phyloP scores from a whole-genome alignment of 2,113 vertebrate species.

The Zootoca vivipara region DNA sequence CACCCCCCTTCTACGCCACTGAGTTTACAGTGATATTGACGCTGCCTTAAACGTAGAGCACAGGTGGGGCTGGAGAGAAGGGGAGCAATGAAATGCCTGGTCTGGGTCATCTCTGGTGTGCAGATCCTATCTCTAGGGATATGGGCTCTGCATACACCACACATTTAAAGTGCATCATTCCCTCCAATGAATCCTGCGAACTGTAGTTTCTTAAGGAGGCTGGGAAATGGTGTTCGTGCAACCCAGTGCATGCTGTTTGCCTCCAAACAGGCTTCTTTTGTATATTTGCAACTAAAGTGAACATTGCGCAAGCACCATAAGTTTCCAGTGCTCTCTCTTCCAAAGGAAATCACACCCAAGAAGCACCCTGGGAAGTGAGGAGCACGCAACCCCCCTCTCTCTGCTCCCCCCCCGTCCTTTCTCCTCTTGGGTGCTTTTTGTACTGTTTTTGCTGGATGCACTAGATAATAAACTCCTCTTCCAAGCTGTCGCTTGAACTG shows the following conservation, averaged over 20 bases:
- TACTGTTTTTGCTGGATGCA: background rate
- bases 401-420: background rate
- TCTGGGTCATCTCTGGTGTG: no score
- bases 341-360: background rate
- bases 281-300: background rate
- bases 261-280: background rate
- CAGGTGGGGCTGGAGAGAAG: no score
- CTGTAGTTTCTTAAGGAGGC: no score
- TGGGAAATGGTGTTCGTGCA: no score
- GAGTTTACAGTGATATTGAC: no score
- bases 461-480: conserved; percentile 1
- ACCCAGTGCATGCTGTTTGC: background rate
- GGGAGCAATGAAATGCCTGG: no score
- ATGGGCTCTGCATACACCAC: no score
- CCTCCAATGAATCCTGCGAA: no score
- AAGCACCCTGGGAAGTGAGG: background rate
- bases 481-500: conserved; percentile 9
- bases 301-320: background rate
- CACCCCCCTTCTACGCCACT: no score
- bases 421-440: background rate
- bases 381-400: background rate
- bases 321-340: background rate
- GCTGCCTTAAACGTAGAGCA: no score
- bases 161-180: no score
- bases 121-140: no score